Evolutionary conservation across 2,113 vertebrate species (phyloP), one percentile per base, ranked within the genome.

Genomic region (Agapornis roseicollis): DNA sequence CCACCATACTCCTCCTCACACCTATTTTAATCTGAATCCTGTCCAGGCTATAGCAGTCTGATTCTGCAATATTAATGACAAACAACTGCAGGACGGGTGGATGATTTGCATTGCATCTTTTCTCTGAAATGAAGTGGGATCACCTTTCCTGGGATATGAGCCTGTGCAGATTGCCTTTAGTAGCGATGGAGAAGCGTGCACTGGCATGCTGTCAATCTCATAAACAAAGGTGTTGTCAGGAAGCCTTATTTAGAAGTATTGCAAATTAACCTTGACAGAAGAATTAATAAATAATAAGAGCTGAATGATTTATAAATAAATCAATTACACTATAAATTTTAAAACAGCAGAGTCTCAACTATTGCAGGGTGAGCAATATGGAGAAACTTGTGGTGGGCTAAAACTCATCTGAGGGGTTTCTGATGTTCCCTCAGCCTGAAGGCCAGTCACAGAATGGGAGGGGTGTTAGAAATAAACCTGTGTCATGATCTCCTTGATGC

Each of bases 241-340:
- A 66, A 53, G 72, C 74, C 97, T 97, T 97, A 98, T 98, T 98
- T 97, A 97, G 94, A 97, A 96, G 94, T 96, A 97, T 96, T 97
- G 98, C 97, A 98, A 98, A 98, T 98, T 97, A 98, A 97, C 96
- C 97, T 97, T 97, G 97, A 97, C 97, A 94, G 97, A 96, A 96
- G 93, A 96, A 98, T 98, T 97, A 98, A 98, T 98, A 98, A 98
- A 97, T 98, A 97, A 98, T 98, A 97, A 98, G 97, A 91, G 47
- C 91, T 95, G 97, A 96, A 97, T 97, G 96, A 94, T 97, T 97
- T 98, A 98, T 96, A 97, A 97, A 97, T 95, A 97, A 98, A 98
- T 98, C 97, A 98, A 98, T 98, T 97, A 97, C 94, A 93, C 93
- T 94, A 97, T 97, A 98, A 96, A 97, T 98, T 97, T 97, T 94